These are phyloP conservation scores for Campopleginae sp. DNA, from an alignment of 2,888 invertebrate genomes.

Conservation along the genomic window DNA sequence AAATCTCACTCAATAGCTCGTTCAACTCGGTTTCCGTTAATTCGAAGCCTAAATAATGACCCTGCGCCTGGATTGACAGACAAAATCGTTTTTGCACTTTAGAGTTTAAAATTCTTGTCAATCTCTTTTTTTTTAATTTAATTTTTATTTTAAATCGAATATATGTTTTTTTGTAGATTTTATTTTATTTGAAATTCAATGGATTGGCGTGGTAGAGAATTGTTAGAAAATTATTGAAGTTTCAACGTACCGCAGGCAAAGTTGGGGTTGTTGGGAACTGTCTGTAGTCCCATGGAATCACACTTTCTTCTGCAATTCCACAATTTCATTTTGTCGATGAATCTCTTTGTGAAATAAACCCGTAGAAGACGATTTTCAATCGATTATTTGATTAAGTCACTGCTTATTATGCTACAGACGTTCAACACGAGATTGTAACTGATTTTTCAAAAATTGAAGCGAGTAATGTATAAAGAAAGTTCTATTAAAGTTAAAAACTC, in stretches of 20 bases:
- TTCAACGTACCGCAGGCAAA: not conserved
- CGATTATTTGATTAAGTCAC: not conserved
- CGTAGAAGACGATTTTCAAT: not conserved
- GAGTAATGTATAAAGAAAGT: not conserved
- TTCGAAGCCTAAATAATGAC: slow-evolving; percentile 62
- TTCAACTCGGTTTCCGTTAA: slow-evolving; percentile 67
- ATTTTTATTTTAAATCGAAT: not conserved
- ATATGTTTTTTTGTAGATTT: not conserved
- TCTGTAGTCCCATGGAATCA: not conserved
- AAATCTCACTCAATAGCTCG: slow-evolving; percentile 70
- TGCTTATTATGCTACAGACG: not conserved
- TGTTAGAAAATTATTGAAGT: not conserved
- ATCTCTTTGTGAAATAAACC: not conserved
- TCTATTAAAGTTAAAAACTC: not conserved
- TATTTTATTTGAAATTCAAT: not conserved
- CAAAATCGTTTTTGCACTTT: not conserved
- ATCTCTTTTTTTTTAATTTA: not conserved
- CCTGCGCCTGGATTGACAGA: slow-evolving; percentile 46
- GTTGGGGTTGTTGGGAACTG: not conserved
- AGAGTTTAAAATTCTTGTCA: not conserved
- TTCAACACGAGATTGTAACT: not conserved
- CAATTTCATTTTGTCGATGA: not conserved
- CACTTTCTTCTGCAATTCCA: not conserved
- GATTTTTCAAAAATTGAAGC: not conserved
- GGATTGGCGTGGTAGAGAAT: not conserved